Evolutionary conservation across 2,113 vertebrate species (phyloP).

Genomic region (Planiliza haematocheilus): DNA sequence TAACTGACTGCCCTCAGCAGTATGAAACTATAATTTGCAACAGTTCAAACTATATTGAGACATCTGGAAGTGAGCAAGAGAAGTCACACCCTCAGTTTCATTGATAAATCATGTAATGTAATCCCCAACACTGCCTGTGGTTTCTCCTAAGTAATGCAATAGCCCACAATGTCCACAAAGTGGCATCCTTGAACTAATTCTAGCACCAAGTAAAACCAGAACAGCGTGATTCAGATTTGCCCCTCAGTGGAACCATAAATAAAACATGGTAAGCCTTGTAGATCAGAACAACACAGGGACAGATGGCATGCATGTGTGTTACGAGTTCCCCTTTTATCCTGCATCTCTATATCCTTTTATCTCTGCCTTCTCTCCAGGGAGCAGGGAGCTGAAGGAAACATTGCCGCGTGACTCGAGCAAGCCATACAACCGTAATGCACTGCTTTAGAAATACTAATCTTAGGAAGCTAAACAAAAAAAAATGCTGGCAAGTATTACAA

Average conservation of each 20-base stretch:
- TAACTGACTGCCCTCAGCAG: too few species aligned
- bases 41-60: neutral
- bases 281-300: slow-evolving; percentile 56
- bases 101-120: neutral
- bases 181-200: slow-evolving; percentile 59
- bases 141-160: slow-evolving; percentile 44
- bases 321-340: slow-evolving; percentile 53
- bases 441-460: slow-evolving; percentile 68
- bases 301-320: slow-evolving; percentile 65
- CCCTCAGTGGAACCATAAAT: slow-evolving; percentile 41
- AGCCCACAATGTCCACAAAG: slow-evolving; percentile 69
- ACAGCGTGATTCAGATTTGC: neutral
- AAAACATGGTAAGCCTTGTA: slow-evolving; percentile 37
- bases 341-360: slow-evolving; percentile 65
- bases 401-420: slow-evolving; percentile 46
- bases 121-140: neutral
- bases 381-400: slow-evolving; percentile 34
- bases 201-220: slow-evolving; percentile 9
- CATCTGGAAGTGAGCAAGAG: neutral
- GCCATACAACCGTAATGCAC: slow-evolving; percentile 25
- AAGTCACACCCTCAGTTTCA: neutral
- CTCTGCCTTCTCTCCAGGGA: slow-evolving; percentile 35
- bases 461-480: slow-evolving; percentile 45
- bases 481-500: slow-evolving; percentile 34
- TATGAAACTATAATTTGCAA: neutral